These are phyloP conservation scores for Oreamnos americanus DNA, from an alignment of 2,113 vertebrate genomes.

Conservation along the genomic window DNA sequence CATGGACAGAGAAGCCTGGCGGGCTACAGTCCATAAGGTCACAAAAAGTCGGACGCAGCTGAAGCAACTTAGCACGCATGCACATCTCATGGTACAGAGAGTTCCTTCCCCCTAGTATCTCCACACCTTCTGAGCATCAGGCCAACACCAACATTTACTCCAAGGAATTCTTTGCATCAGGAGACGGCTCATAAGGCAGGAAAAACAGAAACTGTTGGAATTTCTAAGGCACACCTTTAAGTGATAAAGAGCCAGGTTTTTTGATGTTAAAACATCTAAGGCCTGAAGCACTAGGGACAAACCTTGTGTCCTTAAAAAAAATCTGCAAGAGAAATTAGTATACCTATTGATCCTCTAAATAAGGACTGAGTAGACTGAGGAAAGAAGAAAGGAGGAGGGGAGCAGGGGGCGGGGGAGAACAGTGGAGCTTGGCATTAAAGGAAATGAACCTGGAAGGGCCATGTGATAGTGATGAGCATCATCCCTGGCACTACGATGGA, in stretches of 20 bases:
- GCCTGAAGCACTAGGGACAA: not conserved
- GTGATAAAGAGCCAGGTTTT: not conserved
- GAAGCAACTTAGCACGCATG: not conserved
- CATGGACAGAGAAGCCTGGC: not conserved
- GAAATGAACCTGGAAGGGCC: not conserved
- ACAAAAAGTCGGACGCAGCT: not conserved
- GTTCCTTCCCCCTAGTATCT: not conserved
- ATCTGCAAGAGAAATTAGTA: not conserved
- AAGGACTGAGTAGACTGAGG: not conserved
- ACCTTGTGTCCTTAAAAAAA: not conserved
- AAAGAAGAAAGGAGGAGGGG: not conserved
- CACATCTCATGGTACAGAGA: not conserved
- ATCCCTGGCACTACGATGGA: not conserved
- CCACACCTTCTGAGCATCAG: not conserved
- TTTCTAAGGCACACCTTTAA: not conserved
- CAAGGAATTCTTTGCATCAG: not conserved
- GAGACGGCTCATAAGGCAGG: not conserved
- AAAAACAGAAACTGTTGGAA: not conserved
- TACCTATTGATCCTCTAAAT: not conserved
- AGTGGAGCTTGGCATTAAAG: not conserved
- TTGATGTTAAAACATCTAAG: not conserved
- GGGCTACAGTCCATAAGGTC: not conserved
- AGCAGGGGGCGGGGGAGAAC: accelerated
- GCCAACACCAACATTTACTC: not conserved
- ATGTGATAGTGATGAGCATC: not conserved